Conservation (phyloP, 2,113 vertebrate genomes). For the Prionailurus viverrinus region DNA sequence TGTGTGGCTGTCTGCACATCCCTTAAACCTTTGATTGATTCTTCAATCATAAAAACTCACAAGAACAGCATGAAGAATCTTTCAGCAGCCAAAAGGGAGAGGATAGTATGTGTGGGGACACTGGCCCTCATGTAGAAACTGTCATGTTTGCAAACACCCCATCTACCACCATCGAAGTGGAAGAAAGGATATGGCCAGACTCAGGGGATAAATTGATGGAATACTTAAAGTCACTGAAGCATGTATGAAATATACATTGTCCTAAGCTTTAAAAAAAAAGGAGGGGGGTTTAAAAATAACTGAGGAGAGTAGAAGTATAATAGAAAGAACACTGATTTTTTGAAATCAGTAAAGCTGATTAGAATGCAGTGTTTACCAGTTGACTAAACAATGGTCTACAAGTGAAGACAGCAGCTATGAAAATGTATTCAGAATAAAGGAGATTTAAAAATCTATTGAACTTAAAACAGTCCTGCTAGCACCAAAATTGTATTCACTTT, state of each 20-base stretch:
- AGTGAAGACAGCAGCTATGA: neutral
- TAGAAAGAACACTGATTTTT: neutral
- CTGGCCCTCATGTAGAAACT: neutral
- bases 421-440: conserved; percentile 14
- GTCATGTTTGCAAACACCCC: neutral
- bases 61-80: neutral
- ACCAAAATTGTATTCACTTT: neutral
- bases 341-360: neutral
- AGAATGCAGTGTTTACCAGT: neutral
- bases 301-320: neutral
- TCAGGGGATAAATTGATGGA: neutral
- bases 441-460: neutral
- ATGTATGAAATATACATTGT: neutral
- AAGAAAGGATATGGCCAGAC: neutral
- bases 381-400: neutral
- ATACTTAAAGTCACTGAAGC: neutral
- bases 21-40: conserved; percentile 30
- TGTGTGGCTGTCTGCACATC: conserved; percentile 14
- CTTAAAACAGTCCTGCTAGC: neutral
- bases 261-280: neutral
- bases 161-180: neutral
- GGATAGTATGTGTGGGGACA: neutral
- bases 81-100: neutral
- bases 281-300: neutral
- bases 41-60: conserved; percentile 29